Evolutionary conservation across 2,888 invertebrate genomes (phyloP).

Genomic region (Salticus scenicus): DNA sequence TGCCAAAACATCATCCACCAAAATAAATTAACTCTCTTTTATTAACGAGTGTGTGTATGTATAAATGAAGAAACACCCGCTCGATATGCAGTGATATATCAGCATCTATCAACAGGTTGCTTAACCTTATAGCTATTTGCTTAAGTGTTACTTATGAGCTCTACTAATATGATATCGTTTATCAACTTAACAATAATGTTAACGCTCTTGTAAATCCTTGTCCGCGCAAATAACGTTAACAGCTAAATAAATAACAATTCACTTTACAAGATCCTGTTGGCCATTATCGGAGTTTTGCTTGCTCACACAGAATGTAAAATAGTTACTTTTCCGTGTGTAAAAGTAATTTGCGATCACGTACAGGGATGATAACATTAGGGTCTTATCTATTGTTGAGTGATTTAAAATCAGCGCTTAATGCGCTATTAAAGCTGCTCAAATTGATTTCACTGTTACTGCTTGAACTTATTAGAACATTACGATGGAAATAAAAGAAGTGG

Average conservation of each 20-base stretch:
- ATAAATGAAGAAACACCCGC: background rate
- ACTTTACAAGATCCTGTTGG: background rate
- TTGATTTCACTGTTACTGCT: background rate
- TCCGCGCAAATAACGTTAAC: background rate
- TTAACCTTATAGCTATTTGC: background rate
- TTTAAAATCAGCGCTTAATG: background rate
- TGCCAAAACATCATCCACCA: background rate
- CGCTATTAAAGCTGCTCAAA: background rate
- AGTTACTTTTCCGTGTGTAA: conserved; percentile 17
- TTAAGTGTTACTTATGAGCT: background rate
- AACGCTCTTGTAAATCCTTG: background rate
- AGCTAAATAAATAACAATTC: background rate
- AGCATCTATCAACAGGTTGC: background rate
- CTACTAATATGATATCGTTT: conserved; percentile 8
- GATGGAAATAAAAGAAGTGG: too few species aligned
- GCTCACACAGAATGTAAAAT: conserved; percentile 7
- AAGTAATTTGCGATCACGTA: conserved; percentile 11
- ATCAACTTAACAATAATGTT: background rate
- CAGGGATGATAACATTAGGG: background rate
- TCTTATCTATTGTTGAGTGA: background rate
- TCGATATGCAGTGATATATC: background rate
- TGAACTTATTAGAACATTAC: too few species aligned
- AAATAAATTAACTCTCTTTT: background rate
- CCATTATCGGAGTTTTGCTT: conserved; percentile 13
- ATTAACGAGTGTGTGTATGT: too few species aligned